Evolutionary conservation across 2,888 invertebrate species (phyloP).

Genomic region (Andricus quercusramuli): DNA sequence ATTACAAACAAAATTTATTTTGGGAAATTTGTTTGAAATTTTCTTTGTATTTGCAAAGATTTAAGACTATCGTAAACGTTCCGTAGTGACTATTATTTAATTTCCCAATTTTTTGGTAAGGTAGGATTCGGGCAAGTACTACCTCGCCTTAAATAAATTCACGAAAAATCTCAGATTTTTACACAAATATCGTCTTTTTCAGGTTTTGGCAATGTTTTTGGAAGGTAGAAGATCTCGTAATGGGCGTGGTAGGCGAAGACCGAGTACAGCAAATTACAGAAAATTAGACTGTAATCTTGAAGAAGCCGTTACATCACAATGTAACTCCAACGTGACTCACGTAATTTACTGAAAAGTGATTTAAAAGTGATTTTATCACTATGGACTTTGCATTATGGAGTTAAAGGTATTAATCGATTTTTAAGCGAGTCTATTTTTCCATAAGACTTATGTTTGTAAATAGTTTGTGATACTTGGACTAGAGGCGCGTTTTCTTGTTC

Average conservation of each 20-base stretch:
- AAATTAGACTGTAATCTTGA: conserved; percentile 85
- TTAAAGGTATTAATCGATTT: conserved; percentile 10
- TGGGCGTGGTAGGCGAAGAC: conserved; percentile 79
- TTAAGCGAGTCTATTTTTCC: conserved; percentile 17
- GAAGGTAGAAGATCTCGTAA: conserved; percentile 81
- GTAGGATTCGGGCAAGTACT: too few relatives aligned
- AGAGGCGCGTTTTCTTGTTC: not conserved
- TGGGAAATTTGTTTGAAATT: too few relatives aligned
- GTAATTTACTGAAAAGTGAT: conserved; percentile 80
- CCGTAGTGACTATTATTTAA: too few relatives aligned
- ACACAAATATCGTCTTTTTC: conserved; percentile 39
- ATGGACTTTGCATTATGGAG: not conserved
- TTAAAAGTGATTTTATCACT: not conserved
- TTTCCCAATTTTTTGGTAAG: too few relatives aligned
- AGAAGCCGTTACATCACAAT: conserved; percentile 84
- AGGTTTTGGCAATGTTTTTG: conserved; percentile 84
- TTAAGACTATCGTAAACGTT: too few relatives aligned
- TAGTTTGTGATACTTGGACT: conserved; percentile 27
- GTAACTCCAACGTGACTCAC: conserved; percentile 80
- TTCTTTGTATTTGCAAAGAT: too few relatives aligned
- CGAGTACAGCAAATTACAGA: conserved; percentile 83
- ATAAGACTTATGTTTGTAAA: conserved; percentile 16
- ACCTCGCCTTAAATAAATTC: too few relatives aligned
- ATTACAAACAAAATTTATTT: too few relatives aligned
- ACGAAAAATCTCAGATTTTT: not conserved